These are phyloP conservation scores for Gracilinanus agilis DNA, from an alignment of 2,113 vertebrate species.

Conservation along the genomic window DNA sequence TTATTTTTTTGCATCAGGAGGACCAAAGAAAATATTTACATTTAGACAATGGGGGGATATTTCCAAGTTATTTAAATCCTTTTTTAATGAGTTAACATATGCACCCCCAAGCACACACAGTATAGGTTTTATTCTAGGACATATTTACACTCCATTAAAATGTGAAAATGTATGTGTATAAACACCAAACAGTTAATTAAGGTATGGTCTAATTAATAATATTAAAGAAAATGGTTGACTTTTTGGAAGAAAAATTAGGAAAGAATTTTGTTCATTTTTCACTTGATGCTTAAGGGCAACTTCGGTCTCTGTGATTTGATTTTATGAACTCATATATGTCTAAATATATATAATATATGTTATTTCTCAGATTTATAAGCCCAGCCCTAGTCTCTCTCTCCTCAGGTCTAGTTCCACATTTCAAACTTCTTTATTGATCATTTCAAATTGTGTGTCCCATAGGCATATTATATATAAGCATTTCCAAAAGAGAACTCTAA, in stretches of 20 bases:
- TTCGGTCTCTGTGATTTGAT: conserved; percentile 37
- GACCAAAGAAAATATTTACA: conserved; percentile 57
- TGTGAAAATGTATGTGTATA: conserved; percentile 48
- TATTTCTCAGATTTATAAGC: not conserved
- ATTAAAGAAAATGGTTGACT: not conserved
- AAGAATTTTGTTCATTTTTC: conserved; percentile 42
- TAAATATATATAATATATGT: not conserved
- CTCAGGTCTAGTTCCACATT: not conserved
- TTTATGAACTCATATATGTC: not conserved
- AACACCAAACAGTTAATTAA: conserved; percentile 60
- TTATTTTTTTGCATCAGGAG: conserved; percentile 58
- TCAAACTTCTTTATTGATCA: not conserved
- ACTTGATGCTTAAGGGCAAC: conserved; percentile 26
- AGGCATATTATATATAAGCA: not conserved
- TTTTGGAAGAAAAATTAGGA: conserved; percentile 44
- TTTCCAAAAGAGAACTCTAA: not conserved
- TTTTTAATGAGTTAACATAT: conserved; percentile 43
- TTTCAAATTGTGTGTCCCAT: not conserved
- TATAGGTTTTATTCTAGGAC: conserved; percentile 49
- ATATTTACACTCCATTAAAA: conserved; percentile 45
- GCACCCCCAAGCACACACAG: not conserved
- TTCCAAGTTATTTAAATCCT: conserved; percentile 50
- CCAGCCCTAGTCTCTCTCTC: not conserved
- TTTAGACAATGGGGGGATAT: conserved; percentile 50
- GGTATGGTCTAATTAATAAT: not conserved